phyloP scores from a whole-genome alignment of 2,888 invertebrate genomes.

The Pardosa pseudoannulata region DNA sequence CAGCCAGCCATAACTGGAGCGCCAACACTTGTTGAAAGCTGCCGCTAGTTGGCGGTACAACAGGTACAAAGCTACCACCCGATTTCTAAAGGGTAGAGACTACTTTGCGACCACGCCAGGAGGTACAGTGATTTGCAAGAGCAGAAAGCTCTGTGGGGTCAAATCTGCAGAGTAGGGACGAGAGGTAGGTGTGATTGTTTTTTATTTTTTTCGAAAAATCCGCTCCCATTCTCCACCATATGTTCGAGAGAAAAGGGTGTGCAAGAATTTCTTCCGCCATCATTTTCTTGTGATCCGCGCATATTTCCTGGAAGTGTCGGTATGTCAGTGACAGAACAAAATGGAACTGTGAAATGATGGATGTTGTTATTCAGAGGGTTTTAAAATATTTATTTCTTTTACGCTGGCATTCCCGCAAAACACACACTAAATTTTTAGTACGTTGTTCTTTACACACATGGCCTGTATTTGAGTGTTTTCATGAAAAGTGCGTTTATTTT shows the following conservation, averaged over 20 bases:
- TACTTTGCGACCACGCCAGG: conserved; percentile 38
- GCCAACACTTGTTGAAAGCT: conserved; percentile 68
- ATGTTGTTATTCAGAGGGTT: not conserved
- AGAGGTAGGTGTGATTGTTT: conserved; percentile 41
- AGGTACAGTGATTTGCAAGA: conserved; percentile 22
- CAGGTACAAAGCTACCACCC: conserved; percentile 51
- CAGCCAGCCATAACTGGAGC: conserved; percentile 27
- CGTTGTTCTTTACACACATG: too few relatives aligned
- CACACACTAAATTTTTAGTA: too few relatives aligned
- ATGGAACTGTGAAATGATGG: not conserved
- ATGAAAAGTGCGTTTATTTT: too few relatives aligned
- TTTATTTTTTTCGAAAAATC: conserved; percentile 12
- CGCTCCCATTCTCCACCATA: conserved; percentile 38
- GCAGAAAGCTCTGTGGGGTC: conserved; percentile 32
- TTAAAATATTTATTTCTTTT: too few relatives aligned
- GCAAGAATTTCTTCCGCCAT: conserved; percentile 14
- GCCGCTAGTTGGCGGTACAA: conserved; percentile 69
- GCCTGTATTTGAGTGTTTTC: too few relatives aligned
- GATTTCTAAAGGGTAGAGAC: conserved; percentile 46
- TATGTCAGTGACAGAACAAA: conserved; percentile 6
- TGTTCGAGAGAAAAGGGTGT: conserved; percentile 27
- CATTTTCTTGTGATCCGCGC: conserved; percentile 9
- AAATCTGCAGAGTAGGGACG: conserved; percentile 52
- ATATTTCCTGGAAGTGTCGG: conserved; percentile 4
- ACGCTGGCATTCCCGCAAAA: too few relatives aligned